Conservation (phyloP, 2,797 vertebrate genomes). For the Tachyglossus aculeatus region DNA sequence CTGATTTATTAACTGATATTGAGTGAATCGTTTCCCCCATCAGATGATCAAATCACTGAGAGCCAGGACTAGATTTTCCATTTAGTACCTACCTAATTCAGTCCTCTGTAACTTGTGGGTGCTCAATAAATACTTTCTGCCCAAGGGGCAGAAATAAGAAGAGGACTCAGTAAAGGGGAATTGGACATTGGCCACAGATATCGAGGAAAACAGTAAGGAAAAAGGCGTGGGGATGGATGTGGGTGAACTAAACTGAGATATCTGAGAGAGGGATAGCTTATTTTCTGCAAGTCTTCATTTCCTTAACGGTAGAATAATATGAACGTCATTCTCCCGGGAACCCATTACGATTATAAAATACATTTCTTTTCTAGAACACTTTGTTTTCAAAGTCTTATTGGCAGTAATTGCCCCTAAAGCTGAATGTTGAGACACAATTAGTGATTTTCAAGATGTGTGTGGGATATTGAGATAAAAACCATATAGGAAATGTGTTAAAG, state of each 20-base stretch:
- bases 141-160: no score
- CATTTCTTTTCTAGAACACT: slow-evolving; percentile 10
- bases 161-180: no score
- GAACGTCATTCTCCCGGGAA: slow-evolving; percentile 10
- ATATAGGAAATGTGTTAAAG: background rate
- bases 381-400: slow-evolving; percentile 34
- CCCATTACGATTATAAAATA: slow-evolving; percentile 35
- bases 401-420: background rate
- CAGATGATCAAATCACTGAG: no score
- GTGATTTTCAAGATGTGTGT: slow-evolving; percentile 23
- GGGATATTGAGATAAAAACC: background rate
- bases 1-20: no score
- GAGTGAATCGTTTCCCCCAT: no score
- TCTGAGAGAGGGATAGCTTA: slow-evolving; percentile 19
- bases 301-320: slow-evolving; percentile 58
- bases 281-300: slow-evolving; percentile 47
- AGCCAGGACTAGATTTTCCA: no score
- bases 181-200: no score
- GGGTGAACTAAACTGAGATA: background rate
- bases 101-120: no score
- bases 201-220: background rate
- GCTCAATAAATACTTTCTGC: no score
- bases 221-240: slow-evolving; percentile 16
- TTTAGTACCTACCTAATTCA: no score
- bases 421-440: slow-evolving; percentile 6